Evolutionary conservation across 2,888 invertebrate species (phyloP).

Genomic region (Cremastobaeus sp.): DNA sequence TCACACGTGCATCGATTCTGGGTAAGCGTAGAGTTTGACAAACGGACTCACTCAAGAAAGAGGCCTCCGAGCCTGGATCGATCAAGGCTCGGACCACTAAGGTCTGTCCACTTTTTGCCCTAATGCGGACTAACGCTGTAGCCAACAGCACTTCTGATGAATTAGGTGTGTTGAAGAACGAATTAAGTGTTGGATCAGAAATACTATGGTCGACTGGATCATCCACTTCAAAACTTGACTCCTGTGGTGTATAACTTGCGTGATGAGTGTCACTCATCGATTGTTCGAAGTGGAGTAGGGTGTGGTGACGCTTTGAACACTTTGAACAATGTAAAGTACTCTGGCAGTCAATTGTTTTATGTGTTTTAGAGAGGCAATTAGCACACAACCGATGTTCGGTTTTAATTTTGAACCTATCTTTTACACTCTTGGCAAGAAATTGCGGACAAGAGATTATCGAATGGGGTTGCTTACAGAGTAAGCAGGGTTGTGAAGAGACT

Average conservation of each 20-base stretch:
- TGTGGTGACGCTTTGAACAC: constrained; percentile 2
- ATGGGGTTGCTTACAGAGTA: background rate
- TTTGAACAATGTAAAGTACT: background rate
- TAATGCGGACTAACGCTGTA: too few relatives aligned
- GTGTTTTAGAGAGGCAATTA: background rate
- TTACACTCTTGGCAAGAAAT: background rate
- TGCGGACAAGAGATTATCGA: background rate
- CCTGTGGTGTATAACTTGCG: too few relatives aligned
- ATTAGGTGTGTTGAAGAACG: too few relatives aligned
- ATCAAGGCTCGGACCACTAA: too few relatives aligned
- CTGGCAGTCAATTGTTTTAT: background rate
- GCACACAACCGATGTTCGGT: background rate
- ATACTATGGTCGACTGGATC: too few relatives aligned
- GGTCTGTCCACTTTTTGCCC: background rate
- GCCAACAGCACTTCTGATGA: too few relatives aligned
- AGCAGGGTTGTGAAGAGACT: background rate
- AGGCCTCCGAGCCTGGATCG: background rate
- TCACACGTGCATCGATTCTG: background rate
- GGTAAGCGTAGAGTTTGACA: constrained; percentile 35
- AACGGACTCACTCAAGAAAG: constrained; percentile 52
- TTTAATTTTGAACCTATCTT: background rate
- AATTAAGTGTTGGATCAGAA: too few relatives aligned
- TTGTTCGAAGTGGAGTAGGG: background rate
- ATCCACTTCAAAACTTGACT: too few relatives aligned
- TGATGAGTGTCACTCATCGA: too few relatives aligned